These are phyloP conservation scores for Hemibagrus guttatus DNA, from an alignment of 2,797 vertebrate species.

Conservation along the genomic window DNA sequence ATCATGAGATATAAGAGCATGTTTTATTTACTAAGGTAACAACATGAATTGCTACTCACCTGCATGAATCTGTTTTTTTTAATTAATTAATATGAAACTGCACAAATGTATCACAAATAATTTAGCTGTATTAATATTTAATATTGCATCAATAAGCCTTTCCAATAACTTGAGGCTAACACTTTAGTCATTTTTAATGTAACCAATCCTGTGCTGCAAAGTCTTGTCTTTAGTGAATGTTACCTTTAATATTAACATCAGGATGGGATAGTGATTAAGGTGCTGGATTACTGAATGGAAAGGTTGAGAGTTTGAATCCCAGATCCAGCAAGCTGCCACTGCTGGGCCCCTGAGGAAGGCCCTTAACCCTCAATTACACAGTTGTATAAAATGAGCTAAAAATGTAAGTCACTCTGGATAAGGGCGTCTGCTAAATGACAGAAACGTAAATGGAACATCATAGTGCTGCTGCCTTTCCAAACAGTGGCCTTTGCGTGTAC, in stretches of 20 bases:
- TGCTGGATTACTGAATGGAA: too few species aligned
- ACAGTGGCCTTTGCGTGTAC: constrained; percentile 11
- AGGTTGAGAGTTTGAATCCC: too few species aligned
- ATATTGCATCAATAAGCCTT: not conserved
- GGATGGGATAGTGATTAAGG: too few species aligned
- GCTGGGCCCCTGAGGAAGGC: too few species aligned
- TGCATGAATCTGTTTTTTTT: not conserved
- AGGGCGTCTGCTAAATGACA: too few species aligned
- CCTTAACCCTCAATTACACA: too few species aligned
- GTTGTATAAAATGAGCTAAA: too few species aligned
- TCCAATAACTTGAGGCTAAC: constrained; percentile 9
- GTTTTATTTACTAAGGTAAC: not conserved
- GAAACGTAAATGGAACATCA: not conserved
- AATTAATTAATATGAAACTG: not conserved
- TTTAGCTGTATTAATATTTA: constrained; percentile 14
- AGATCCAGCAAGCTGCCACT: too few species aligned
- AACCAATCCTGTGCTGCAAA: constrained; percentile 22
- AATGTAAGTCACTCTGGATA: too few species aligned
- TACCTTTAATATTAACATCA: not conserved
- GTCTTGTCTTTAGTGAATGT: constrained; percentile 31
- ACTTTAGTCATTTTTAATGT: constrained; percentile 10
- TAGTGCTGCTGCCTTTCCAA: constrained; percentile 8
- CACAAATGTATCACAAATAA: not conserved
- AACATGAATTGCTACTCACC: not conserved
- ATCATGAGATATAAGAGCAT: not conserved